Evolutionary conservation across 1,140 invertebrate species (phyloP), one percentile per base, ranked within the genome.

Genomic region (Dinothrombium tinctorium): DNA sequence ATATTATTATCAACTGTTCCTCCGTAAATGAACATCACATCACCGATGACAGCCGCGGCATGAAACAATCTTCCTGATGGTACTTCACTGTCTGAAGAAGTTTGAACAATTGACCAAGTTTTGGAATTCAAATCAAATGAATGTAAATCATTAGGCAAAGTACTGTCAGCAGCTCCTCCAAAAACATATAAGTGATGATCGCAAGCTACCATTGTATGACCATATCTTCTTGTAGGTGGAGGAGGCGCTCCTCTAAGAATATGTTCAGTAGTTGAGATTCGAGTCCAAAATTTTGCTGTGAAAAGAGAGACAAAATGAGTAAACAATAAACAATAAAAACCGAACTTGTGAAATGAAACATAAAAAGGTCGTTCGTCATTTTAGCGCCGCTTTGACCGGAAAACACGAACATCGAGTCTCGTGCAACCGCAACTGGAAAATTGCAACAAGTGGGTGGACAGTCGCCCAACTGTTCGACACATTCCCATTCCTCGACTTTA

Each of bases 401-500:
- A 56, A 94, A 94, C 7, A 94, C 83, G 60, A 81, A 94, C 86
- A 94, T 92, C 32, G 72, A 75, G 50, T 89, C 83, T 17, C 81
- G 61, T 0, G 83, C 80, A 15, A 94, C 84, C 1, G 81, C 79
- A 11, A 90, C 75, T 0, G 86, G 84, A 62, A 94, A 94, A 59
- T 92, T 94, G 54, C 87, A 94, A 54, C 83, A 90, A 0, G 87
- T 92, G 4, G 86, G 86, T 15, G 87, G 87, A 53, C 82, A 76
- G 51, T 87, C 77, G 1, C 86, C 86, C 33, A 69, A 71, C 54
- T 90, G 84, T 29, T 71, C 68, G 44, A 61, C 71, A 59, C 82
- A 70, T 60, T 87, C 78, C 86, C 86, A 94, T n/a, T n/a, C n/a
- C n/a, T n/a, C n/a, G 46, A 69, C 66, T 51, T 69, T 68, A 38